phyloP scores from a whole-genome alignment of 2,888 invertebrate species.

The Drosophila limbata region DNA sequence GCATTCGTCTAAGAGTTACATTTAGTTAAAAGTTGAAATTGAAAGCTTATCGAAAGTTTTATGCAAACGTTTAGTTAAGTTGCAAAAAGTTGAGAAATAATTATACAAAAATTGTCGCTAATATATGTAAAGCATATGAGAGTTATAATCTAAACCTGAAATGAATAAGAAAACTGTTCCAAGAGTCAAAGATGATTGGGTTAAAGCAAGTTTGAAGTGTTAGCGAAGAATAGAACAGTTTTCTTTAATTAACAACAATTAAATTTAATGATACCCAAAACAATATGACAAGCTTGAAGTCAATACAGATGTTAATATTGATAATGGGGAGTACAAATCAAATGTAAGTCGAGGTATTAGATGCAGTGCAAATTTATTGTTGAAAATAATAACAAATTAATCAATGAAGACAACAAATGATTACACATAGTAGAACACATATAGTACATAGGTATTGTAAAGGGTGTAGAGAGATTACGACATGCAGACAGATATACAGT shows the following conservation, averaged over 20 bases:
- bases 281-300: conserved; percentile 7
- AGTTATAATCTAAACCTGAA: conserved; percentile 18
- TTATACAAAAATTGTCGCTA: conserved; percentile 29
- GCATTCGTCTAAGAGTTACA: conserved; percentile 50
- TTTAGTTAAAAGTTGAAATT: conserved; percentile 48
- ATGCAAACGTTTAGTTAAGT: conserved; percentile 54
- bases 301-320: conserved; percentile 12
- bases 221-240: conserved; percentile 4
- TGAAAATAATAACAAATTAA: conserved; percentile 18
- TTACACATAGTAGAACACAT: conserved; percentile 2
- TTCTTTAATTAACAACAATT: conserved; percentile 5
- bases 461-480: conserved; percentile 1
- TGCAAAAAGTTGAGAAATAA: conserved; percentile 26
- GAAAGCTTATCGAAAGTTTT: conserved; percentile 61
- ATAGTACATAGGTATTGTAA: too few species aligned
- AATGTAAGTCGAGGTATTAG: conserved; percentile 3
- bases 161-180: conserved; percentile 35
- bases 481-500: conserved; percentile 42
- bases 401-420: conserved; percentile 12
- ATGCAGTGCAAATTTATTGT: conserved; percentile 3
- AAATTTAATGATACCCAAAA: conserved; percentile 8
- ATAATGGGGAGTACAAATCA: not conserved
- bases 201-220: not conserved
- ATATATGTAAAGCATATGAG: conserved; percentile 38
- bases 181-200: not conserved